A percentile compares a stretch with the other conserved stretches of the same genome.
These are phyloP conservation scores for Rhopalosiphum maidis DNA, from an alignment of 1,140 invertebrate species.

Conservation along the genomic window DNA sequence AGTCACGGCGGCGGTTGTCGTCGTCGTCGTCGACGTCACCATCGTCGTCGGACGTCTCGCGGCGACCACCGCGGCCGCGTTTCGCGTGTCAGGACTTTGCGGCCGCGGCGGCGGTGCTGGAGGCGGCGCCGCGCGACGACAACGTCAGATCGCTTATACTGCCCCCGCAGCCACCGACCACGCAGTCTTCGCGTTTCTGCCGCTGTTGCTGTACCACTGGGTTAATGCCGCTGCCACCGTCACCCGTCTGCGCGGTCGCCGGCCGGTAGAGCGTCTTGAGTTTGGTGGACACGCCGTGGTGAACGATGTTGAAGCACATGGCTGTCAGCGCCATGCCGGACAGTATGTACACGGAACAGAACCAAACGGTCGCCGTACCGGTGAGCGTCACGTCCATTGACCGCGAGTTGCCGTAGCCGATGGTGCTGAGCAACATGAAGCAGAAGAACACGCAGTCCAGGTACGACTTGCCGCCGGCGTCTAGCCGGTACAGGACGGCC, in stretches of 20 bases:
- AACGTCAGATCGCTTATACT: background rate
- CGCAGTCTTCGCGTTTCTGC: background rate
- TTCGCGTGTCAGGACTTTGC: slow-evolving; percentile 30
- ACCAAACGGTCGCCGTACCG: slow-evolving; percentile 70
- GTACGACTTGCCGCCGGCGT: slow-evolving; percentile 74
- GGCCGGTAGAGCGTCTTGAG: slow-evolving; percentile 61
- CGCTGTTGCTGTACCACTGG: background rate
- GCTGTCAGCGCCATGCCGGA: slow-evolving; percentile 95
- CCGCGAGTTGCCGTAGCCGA: slow-evolving; percentile 70
- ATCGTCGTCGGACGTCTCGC: background rate
- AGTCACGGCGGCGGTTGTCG: background rate
- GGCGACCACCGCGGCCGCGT: background rate
- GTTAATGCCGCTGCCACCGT: background rate
- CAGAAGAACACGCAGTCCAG: slow-evolving; percentile 94
- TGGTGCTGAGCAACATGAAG: slow-evolving; percentile 91
- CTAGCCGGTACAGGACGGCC: slow-evolving; percentile 82
- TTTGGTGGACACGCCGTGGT: slow-evolving; percentile 66
- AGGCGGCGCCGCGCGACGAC: background rate
- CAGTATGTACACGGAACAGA: slow-evolving; percentile 94
- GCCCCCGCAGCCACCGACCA: background rate
- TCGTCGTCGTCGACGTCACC: background rate
- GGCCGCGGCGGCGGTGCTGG: no score
- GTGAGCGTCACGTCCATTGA: slow-evolving; percentile 62
- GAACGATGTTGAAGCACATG: slow-evolving; percentile 97
- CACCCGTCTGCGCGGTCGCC: background rate